Conservation (phyloP, 2,113 vertebrate genomes). For the Vulpes vulpes region DNA sequence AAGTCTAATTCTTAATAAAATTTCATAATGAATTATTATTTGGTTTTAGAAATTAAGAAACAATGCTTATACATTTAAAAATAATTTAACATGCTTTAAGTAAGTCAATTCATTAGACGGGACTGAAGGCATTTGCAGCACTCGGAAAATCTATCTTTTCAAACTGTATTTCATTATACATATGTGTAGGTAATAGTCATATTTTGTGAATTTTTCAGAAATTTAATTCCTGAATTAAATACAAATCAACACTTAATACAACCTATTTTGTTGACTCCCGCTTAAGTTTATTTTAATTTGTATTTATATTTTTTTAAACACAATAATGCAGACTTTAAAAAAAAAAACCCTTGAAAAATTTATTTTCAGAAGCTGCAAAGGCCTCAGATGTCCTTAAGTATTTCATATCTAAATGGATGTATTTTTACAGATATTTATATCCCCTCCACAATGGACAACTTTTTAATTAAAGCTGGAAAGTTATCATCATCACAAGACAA, state of each 20-base stretch:
- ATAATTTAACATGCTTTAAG: not conserved
- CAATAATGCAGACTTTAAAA: not conserved
- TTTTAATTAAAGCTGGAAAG: slow-evolving; percentile 72
- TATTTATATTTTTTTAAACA: not conserved
- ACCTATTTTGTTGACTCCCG: not conserved
- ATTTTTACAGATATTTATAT: slow-evolving; percentile 51
- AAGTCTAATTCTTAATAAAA: slow-evolving; percentile 28
- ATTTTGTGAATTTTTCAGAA: not conserved
- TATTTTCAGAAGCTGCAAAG: not conserved
- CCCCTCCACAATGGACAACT: slow-evolving; percentile 59
- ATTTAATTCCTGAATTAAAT: not conserved
- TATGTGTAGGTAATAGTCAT: too few species aligned
- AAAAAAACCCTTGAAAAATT: not conserved
- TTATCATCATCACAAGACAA: slow-evolving; percentile 33
- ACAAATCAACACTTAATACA: not conserved
- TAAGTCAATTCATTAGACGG: not conserved
- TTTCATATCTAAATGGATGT: not conserved
- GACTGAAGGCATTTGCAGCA: not conserved
- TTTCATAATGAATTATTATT: slow-evolving; percentile 25
- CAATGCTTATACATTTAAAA: slow-evolving; percentile 24
- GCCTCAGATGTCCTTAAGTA: not conserved
- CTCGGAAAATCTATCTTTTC: not conserved
- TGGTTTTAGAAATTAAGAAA: not conserved
- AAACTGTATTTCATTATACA: not conserved
- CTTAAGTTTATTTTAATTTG: not conserved